Evolutionary conservation across 2,797 vertebrate genomes (phyloP), one percentile per base, ranked within the genome.

Genomic region (Nyctalus aviator): DNA sequence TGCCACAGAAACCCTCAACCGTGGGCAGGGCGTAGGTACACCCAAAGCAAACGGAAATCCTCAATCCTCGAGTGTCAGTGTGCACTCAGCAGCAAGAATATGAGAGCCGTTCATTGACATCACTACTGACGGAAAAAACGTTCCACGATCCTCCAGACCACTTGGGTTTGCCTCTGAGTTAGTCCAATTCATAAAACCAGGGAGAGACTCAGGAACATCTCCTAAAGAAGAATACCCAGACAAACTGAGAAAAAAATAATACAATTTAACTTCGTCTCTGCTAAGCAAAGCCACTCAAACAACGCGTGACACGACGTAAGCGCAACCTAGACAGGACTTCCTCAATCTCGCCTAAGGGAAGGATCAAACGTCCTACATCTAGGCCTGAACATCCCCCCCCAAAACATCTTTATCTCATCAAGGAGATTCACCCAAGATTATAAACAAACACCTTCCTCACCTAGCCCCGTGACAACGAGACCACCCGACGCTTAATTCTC

Each of bases 371-470:
- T 23, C 78, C 55, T 44, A 59, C 86, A 20, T 84, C 64, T 87
- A 21, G 55, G 76, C 91, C 68, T 17, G 15, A 76, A 88, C 93
- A 75, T 91, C 93, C 84, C 91, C 84, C 91, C n/a, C 44, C 44
- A 9, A 53, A 85, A 94, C 78, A 83, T 41, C 84, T 62, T 71
- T 11, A 86, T 46, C 85, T 48, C 90, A 59, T 83, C 7, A 17
- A 44, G 69, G 83, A 92, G 83, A 77, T 10, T 46, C 59, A 23
- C 53, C 69, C 35, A 6, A 59, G 50, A 55, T 50, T 68, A 44
- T 37, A 86, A 89, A 68, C n/a, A 86, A 92, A 92, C 91, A 84
- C 76, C 87, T 72, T 23, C 21, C 37, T 32, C 66, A 41, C 35
- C 44, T 41, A 15, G 73, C n/a, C 91, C 88, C 25, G 8, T 0